Percentiles rank a stretch among this genome's conserved stretches.
These are phyloP conservation scores for Petroica traversi DNA, from an alignment of 2,113 vertebrate genomes.

Conservation along the genomic window DNA sequence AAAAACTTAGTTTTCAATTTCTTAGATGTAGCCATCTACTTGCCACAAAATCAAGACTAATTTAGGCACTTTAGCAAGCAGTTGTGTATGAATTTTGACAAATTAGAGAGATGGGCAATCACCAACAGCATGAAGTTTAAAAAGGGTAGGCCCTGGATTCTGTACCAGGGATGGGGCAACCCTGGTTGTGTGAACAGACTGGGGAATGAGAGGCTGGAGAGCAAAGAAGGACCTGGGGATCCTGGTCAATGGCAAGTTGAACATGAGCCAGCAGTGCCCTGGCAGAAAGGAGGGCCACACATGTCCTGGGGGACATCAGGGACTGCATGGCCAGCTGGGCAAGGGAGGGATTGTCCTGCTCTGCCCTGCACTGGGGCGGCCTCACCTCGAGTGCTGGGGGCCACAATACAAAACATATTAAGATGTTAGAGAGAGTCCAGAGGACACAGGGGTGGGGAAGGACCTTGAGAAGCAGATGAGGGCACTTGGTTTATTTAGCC, in stretches of 20 bases:
- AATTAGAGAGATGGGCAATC: neutral
- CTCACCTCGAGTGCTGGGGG: neutral
- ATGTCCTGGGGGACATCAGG: neutral
- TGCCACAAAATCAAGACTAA: neutral
- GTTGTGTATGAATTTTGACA: neutral
- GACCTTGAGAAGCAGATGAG: neutral
- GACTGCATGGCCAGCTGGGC: accelerated
- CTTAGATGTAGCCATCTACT: neutral
- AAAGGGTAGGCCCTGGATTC: neutral
- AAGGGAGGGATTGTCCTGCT: neutral
- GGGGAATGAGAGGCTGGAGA: neutral
- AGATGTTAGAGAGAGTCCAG: neutral
- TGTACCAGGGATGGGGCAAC: neutral
- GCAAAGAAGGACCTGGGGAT: neutral
- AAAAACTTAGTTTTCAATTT: neutral
- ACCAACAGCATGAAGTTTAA: neutral
- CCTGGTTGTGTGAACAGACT: neutral
- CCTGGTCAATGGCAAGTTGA: accelerated
- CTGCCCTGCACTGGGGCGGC: accelerated
- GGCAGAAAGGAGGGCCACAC: neutral
- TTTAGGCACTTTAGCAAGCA: neutral
- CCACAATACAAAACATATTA: neutral
- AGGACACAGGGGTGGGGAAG: neutral
- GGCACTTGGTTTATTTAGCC: neutral
- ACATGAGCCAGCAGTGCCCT: neutral